phyloP scores from a whole-genome alignment of 2,888 invertebrate species.

The Dyspetes luteomarginatus region DNA sequence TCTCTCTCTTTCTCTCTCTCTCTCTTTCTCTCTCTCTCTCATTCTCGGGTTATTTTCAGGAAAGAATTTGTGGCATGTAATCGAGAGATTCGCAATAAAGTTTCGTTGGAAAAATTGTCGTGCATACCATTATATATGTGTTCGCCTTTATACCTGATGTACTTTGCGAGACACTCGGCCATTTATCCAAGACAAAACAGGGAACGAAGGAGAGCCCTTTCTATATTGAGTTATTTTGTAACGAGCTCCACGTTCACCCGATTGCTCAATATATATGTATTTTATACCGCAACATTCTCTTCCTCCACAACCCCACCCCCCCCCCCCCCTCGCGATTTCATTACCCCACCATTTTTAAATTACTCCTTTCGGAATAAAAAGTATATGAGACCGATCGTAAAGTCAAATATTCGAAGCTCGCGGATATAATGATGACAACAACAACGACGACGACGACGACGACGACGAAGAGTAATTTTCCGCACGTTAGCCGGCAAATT shows the following conservation, averaged over 20 bases:
- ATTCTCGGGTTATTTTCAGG: neutral
- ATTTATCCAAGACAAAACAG: constrained; percentile 31
- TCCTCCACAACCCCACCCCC: neutral
- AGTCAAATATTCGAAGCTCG: constrained; percentile 55
- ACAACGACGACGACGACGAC: constrained; percentile 31
- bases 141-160: neutral
- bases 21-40: neutral
- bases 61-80: constrained; percentile 45
- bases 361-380: neutral
- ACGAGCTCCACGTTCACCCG: constrained; percentile 46
- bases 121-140: constrained; percentile 51
- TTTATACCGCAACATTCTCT: constrained; percentile 15
- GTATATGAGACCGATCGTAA: constrained; percentile 50
- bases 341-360: neutral
- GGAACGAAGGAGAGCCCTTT: constrained; percentile 48
- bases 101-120: constrained; percentile 59
- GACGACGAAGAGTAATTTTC: constrained; percentile 68
- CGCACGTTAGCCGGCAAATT: constrained; percentile 69
- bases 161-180: constrained; percentile 10
- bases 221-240: constrained; percentile 61
- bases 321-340: neutral
- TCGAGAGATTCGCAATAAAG: constrained; percentile 63
- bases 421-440: constrained; percentile 41
- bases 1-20: constrained; percentile 20
- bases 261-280: constrained; percentile 59